Percentiles rank a stretch among this genome's conserved stretches.
phyloP scores from a whole-genome alignment of 2,888 invertebrate genomes.

The Acrocyrtus sp. region DNA sequence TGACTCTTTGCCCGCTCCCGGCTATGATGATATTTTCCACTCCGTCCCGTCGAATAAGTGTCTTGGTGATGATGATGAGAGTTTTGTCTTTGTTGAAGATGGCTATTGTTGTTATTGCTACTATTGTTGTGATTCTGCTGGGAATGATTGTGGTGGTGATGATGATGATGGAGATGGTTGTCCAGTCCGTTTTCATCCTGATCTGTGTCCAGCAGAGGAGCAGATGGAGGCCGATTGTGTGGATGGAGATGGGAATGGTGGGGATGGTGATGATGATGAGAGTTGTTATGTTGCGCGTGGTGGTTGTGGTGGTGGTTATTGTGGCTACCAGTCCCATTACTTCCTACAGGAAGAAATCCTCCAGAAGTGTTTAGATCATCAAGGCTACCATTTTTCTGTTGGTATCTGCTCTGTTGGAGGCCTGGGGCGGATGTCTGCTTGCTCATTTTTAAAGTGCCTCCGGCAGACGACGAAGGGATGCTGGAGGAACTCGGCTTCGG shows the following conservation, averaged over 20 bases:
- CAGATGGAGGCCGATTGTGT: constrained; percentile 77
- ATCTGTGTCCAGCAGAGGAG: constrained; percentile 78
- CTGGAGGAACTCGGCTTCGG: constrained; percentile 51
- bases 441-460: constrained; percentile 57
- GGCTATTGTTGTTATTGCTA: constrained; percentile 21
- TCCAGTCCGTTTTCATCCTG: constrained; percentile 67
- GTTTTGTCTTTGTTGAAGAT: constrained; percentile 22
- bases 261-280: constrained; percentile 1
- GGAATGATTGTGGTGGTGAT: constrained; percentile 10
- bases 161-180: constrained; percentile 23
- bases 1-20: constrained; percentile 58
- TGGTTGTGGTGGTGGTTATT: constrained; percentile 6
- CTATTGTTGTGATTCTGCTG: constrained; percentile 20
- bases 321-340: constrained; percentile 4
- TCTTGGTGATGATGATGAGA: constrained; percentile 16
- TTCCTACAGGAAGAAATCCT: constrained; percentile 29
- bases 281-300: constrained; percentile 5
- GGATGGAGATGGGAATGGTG: constrained; percentile 28
- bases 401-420: constrained; percentile 45
- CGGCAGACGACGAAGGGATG: constrained; percentile 29
- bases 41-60: constrained; percentile 39
- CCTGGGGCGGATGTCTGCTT: constrained; percentile 52
- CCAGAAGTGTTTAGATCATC: constrained; percentile 59
- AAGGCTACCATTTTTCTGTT: constrained; percentile 61
- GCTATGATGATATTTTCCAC: constrained; percentile 45